phyloP scores from a whole-genome alignment of 1,140 invertebrate genomes.

The Theocolax elegans region DNA sequence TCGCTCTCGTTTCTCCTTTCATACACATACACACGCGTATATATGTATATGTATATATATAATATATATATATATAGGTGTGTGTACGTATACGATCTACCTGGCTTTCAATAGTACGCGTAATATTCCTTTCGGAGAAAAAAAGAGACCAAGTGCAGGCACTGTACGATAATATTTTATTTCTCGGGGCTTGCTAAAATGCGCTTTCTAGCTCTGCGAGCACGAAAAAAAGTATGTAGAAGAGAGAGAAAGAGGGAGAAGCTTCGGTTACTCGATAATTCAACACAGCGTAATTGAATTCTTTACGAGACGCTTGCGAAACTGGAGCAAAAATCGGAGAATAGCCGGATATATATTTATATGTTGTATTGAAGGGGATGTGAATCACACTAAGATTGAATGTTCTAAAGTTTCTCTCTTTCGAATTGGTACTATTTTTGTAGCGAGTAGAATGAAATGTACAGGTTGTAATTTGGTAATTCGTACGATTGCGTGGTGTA shows the following conservation, averaged over 20 bases:
- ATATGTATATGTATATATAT: no score
- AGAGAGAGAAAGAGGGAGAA: not conserved
- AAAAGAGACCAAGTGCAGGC: not conserved
- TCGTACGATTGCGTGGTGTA: no score
- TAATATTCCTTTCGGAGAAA: slow-evolving; percentile 1
- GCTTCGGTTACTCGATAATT: slow-evolving; percentile 34
- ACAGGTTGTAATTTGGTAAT: no score
- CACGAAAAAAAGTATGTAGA: slow-evolving; percentile 2
- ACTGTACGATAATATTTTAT: slow-evolving; percentile 33
- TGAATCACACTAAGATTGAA: no score
- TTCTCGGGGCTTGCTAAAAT: slow-evolving; percentile 11
- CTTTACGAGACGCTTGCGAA: slow-evolving; percentile 15
- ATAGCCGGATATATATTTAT: no score
- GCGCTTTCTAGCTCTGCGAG: slow-evolving; percentile 8
- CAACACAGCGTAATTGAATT: slow-evolving; percentile 39
- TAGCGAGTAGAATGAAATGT: no score
- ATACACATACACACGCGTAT: not conserved
- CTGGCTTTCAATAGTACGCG: no score
- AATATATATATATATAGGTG: no score
- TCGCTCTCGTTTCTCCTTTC: not conserved
- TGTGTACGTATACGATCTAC: not conserved
- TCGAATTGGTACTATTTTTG: no score
- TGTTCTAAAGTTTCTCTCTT: no score
- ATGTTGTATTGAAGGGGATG: no score
- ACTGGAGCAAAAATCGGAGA: slow-evolving; percentile 2